phyloP scores from a whole-genome alignment of 2,797 vertebrate species.

The Myotis myotis region DNA sequence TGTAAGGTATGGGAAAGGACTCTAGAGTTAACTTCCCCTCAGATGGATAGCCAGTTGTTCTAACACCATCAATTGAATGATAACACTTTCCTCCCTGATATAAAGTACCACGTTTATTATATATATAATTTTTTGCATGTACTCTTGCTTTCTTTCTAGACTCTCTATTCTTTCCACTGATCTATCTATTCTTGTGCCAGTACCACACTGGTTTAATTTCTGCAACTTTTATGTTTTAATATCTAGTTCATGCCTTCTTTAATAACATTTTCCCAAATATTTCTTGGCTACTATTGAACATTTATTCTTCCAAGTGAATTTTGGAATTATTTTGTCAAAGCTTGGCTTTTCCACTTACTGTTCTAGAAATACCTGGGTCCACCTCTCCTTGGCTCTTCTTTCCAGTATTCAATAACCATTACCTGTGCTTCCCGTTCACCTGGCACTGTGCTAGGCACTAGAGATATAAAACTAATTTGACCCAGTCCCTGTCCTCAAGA shows the following conservation, averaged over 20 bases:
- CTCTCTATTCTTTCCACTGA: neutral
- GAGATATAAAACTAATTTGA: neutral
- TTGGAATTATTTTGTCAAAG: slow-evolving; percentile 37
- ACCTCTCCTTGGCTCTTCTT: neutral
- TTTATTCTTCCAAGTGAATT: neutral
- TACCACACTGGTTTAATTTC: neutral
- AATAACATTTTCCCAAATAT: neutral
- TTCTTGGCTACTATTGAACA: neutral
- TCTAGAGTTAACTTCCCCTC: neutral
- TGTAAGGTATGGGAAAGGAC: neutral
- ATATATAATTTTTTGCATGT: neutral
- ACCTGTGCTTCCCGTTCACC: neutral
- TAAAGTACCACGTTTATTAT: neutral
- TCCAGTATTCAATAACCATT: neutral
- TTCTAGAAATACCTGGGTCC: neutral
- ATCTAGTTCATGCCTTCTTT: neutral
- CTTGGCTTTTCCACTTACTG: neutral
- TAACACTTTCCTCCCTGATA: neutral
- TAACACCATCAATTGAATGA: neutral
- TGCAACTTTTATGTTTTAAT: neutral
- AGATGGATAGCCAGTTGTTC: neutral
- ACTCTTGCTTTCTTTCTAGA: neutral
- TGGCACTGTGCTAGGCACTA: neutral
- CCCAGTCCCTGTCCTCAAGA: neutral
- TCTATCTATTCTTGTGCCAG: neutral